Percentiles rank a stretch among this genome's conserved stretches.
These are phyloP conservation scores for Temnothorax longispinosus DNA, from an alignment of 1,140 invertebrate genomes.

Conservation along the genomic window DNA sequence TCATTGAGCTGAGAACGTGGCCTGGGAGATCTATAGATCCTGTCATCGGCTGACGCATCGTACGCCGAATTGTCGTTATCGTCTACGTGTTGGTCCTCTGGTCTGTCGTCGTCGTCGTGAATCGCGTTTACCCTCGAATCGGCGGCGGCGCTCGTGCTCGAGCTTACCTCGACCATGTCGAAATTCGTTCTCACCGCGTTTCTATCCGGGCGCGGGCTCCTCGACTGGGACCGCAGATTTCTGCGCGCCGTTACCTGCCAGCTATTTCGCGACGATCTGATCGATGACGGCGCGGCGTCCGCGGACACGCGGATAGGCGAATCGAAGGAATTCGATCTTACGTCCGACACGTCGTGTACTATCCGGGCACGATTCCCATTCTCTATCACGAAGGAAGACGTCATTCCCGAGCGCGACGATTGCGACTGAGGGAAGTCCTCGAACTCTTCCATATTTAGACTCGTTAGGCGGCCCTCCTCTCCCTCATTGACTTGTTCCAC, in stretches of 20 bases:
- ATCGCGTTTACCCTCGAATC: slow-evolving; percentile 48
- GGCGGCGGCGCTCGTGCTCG: slow-evolving; percentile 39
- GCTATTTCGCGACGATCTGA: slow-evolving; percentile 67
- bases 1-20: slow-evolving; percentile 67
- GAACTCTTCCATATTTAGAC: slow-evolving; percentile 76
- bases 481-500: slow-evolving; percentile 80
- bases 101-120: slow-evolving; percentile 47
- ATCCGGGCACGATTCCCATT: slow-evolving; percentile 74
- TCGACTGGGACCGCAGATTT: slow-evolving; percentile 56
- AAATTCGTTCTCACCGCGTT: slow-evolving; percentile 68
- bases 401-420: slow-evolving; percentile 76
- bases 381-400: slow-evolving; percentile 80
- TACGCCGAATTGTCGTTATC: slow-evolving; percentile 53
- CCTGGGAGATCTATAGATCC: slow-evolving; percentile 64
- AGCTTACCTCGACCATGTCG: slow-evolving; percentile 68
- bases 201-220: slow-evolving; percentile 66
- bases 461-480: slow-evolving; percentile 80
- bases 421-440: slow-evolving; percentile 75
- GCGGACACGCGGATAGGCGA: slow-evolving; percentile 62
- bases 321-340: slow-evolving; percentile 69
- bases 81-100: slow-evolving; percentile 60
- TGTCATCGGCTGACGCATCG: slow-evolving; percentile 58
- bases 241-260: slow-evolving; percentile 71
- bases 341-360: slow-evolving; percentile 65
- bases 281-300: slow-evolving; percentile 65